Percentiles rank a stretch among this genome's conserved stretches.
These are phyloP conservation scores for Hyperopisus bebe DNA, from an alignment of 2,113 vertebrate genomes.

Conservation along the genomic window DNA sequence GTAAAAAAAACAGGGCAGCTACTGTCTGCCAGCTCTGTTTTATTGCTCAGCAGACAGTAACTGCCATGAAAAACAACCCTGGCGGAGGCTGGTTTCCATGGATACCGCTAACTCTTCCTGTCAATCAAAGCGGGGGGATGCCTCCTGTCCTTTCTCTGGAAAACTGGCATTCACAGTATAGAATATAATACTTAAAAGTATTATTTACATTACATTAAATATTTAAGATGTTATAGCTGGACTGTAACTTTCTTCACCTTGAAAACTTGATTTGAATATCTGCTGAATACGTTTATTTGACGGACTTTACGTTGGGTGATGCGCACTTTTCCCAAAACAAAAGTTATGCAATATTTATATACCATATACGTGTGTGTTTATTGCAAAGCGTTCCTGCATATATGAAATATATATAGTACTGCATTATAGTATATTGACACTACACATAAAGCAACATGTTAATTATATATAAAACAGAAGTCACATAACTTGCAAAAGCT, in stretches of 20 bases:
- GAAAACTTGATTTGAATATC: not conserved
- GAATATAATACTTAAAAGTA: not conserved
- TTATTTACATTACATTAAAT: not conserved
- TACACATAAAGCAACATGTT: not conserved
- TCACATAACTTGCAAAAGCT: not conserved
- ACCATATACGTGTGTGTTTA: not conserved
- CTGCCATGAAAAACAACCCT: constrained; percentile 30
- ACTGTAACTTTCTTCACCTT: not conserved
- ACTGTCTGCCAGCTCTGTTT: constrained; percentile 26
- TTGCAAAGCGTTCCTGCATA: not conserved
- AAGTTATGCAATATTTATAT: not conserved
- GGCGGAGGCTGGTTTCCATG: constrained; percentile 40
- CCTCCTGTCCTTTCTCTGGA: not conserved
- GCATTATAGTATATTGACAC: not conserved
- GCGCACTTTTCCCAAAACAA: not conserved
- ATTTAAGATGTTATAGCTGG: not conserved
- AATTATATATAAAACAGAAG: not conserved
- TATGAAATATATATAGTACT: not conserved
- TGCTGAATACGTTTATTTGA: not conserved
- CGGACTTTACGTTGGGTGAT: not conserved
- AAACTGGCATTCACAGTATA: not conserved
- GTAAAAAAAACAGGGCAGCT: constrained; percentile 24
- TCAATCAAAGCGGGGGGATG: constrained; percentile 8
- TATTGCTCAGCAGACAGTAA: constrained; percentile 32
- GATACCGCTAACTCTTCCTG: constrained; percentile 37